Percentiles rank a stretch among this genome's conserved stretches.
Conservation (phyloP, 2,888 invertebrate species). For the Rhaphigaster nebulosa region DNA sequence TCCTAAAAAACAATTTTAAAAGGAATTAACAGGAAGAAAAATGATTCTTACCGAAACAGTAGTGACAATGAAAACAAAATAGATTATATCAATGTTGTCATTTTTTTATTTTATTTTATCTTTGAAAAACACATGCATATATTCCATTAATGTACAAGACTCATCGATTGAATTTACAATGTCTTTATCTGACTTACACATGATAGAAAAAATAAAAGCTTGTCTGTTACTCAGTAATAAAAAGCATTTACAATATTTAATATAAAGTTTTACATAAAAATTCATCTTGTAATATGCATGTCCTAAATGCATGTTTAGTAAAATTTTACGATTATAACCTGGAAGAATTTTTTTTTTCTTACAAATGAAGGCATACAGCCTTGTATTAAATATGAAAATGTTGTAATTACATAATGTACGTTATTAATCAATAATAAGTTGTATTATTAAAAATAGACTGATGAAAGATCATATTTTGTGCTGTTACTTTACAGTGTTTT, state of each 20-base stretch:
- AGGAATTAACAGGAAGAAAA: neutral
- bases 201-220: slow-evolving; percentile 64
- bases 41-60: neutral
- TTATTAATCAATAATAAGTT: slow-evolving; percentile 53
- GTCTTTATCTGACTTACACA: slow-evolving; percentile 61
- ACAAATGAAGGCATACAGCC: slow-evolving; percentile 60
- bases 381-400: slow-evolving; percentile 61
- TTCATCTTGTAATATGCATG: slow-evolving; percentile 62
- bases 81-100: slow-evolving; percentile 29
- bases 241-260: slow-evolving; percentile 62
- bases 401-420: slow-evolving; percentile 60
- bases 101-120: slow-evolving; percentile 56
- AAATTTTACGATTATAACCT: slow-evolving; percentile 60
- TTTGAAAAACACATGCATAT: slow-evolving; percentile 64
- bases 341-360: slow-evolving; percentile 62
- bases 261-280: slow-evolving; percentile 63
- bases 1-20: neutral
- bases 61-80: neutral
- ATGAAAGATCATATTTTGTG: slow-evolving; percentile 63
- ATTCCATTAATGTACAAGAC: slow-evolving; percentile 64
- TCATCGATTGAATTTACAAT: slow-evolving; percentile 63
- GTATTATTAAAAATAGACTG: slow-evolving; percentile 62
- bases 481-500: slow-evolving; percentile 63
- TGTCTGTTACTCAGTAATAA: slow-evolving; percentile 63
- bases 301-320: slow-evolving; percentile 63